Base-by-base conservation (phyloP, 2,797 vertebrate genomes). In the Pseudopleuronectes americanus region DNA sequence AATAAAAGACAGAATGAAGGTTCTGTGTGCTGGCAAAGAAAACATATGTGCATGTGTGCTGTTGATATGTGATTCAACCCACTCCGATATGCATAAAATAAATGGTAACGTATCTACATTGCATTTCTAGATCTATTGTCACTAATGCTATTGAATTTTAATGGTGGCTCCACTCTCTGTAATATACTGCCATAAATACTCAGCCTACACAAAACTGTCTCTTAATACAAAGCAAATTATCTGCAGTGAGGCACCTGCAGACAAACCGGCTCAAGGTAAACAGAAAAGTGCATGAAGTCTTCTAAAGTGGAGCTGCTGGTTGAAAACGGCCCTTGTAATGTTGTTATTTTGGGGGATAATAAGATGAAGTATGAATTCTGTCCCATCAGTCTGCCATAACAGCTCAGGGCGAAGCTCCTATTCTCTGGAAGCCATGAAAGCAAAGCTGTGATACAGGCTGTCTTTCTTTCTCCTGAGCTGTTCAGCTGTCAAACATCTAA, bases 401-500 rank as follows among this genome's bases (percentile, higher is more conserved):
- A 17, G 52, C 33, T 17, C 16, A 49, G 22, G 41, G 28, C 17
- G 23, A 65, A 22, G 43, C 43, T 45, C 17, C 1, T 6, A 16
- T 45, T 45, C 47, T 23, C 36, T 57, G 21, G 54, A 38, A 38
- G 26, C 23, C 53, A 26, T 49, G 57, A 48, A 52, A 53, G 43
- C 36, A 66, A 65, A 54, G 0, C 61, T 52, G 56, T 38, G 31
- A 36, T 22, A 28, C 31, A 56, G 53, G 31, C 43, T 60, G 54
- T 26, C n/a, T 43, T 8, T 71, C 56, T 54, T 12, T 71, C 52
- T 49, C 6, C 19, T 49, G 31, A 67, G 55, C 64, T 53, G 19
- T 41, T 72, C 36, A 53, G 12, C 71, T 60, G 38, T 77, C 66
- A 59, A 51, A 68, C 23, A 17, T 71, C 21, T 56, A 48, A 67